Evolutionary conservation across 2,797 vertebrate genomes (phyloP).

Genomic region (Ceryle rudis): DNA sequence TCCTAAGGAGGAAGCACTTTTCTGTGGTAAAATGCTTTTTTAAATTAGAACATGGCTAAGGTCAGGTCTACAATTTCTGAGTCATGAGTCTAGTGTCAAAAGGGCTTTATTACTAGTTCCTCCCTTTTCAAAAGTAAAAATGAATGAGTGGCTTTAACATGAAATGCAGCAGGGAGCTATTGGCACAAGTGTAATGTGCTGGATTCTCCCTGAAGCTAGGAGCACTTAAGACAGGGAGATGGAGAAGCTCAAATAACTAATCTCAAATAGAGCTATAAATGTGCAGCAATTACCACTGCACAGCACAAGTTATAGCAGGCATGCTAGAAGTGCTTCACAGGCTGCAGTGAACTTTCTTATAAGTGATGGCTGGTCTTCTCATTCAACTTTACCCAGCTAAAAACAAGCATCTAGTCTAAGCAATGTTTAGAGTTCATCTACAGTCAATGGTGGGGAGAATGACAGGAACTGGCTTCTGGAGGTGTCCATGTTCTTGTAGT

Average conservation of each 20-base stretch:
- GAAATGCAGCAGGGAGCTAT: not conserved
- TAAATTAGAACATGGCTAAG: not conserved
- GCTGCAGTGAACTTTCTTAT: not conserved
- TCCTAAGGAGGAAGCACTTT: not conserved
- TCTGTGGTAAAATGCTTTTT: not conserved
- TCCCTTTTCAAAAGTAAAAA: not conserved
- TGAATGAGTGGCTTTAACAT: not conserved
- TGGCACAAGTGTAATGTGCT: not conserved
- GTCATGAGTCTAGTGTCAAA: not conserved
- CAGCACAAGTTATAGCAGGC: conserved; percentile 11
- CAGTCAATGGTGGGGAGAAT: not conserved
- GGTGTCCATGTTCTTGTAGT: not conserved
- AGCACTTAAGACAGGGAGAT: not conserved
- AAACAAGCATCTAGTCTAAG: not conserved
- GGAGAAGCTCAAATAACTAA: conserved; percentile 17
- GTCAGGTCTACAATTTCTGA: not conserved
- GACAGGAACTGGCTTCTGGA: not conserved
- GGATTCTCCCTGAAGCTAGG: conserved; percentile 43
- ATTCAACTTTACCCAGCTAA: not conserved
- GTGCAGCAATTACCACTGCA: not conserved
- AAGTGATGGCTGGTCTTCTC: not conserved
- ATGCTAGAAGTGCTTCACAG: not conserved
- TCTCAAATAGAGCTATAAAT: not conserved
- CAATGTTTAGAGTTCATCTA: not conserved
- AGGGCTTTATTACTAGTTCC: not conserved